phyloP scores from a whole-genome alignment of 2,113 vertebrate genomes.

The Neodontobutis hainanensis region DNA sequence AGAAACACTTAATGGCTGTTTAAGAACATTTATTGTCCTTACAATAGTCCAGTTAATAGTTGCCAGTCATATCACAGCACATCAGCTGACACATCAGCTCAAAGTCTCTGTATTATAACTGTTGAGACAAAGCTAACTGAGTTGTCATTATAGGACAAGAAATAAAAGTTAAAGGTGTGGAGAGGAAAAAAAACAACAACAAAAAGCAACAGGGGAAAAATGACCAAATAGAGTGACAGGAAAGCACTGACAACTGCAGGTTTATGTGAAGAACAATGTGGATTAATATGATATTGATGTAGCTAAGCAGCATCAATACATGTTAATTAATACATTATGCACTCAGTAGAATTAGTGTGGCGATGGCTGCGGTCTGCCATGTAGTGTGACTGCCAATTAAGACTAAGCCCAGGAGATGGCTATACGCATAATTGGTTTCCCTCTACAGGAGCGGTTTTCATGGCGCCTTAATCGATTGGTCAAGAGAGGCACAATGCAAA shows the following conservation, averaged over 20 bases:
- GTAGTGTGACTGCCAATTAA: slow-evolving; percentile 71
- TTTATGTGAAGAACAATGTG: slow-evolving; percentile 25
- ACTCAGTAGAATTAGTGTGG: slow-evolving; percentile 51
- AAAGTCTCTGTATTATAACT: slow-evolving; percentile 46
- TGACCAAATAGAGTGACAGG: slow-evolving; percentile 3
- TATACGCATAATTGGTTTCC: slow-evolving; percentile 64
- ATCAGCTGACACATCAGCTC: slow-evolving; percentile 45
- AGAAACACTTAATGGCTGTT: background rate
- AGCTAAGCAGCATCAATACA: slow-evolving; percentile 64
- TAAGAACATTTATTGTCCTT: slow-evolving; percentile 5
- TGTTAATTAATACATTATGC: slow-evolving; percentile 70
- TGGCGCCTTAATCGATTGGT: slow-evolving; percentile 63
- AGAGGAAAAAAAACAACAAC: slow-evolving; percentile 1
- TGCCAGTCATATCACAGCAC: slow-evolving; percentile 27
- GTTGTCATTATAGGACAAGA: slow-evolving; percentile 38
- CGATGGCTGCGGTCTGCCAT: slow-evolving; percentile 46
- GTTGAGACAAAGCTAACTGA: slow-evolving; percentile 46
- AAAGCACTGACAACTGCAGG: slow-evolving; percentile 16
- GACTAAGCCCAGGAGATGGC: slow-evolving; percentile 65
- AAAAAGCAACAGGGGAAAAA: slow-evolving; percentile 15
- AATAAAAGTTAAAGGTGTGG: slow-evolving; percentile 5
- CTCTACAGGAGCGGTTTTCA: slow-evolving; percentile 60
- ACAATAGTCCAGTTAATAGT: slow-evolving; percentile 25
- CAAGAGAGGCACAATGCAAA: slow-evolving; percentile 17
- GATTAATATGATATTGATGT: slow-evolving; percentile 71